Evolutionary conservation across 2,888 invertebrate species (phyloP), one percentile per base, ranked within the genome.

Genomic region (Platerodrilus igneus): DNA sequence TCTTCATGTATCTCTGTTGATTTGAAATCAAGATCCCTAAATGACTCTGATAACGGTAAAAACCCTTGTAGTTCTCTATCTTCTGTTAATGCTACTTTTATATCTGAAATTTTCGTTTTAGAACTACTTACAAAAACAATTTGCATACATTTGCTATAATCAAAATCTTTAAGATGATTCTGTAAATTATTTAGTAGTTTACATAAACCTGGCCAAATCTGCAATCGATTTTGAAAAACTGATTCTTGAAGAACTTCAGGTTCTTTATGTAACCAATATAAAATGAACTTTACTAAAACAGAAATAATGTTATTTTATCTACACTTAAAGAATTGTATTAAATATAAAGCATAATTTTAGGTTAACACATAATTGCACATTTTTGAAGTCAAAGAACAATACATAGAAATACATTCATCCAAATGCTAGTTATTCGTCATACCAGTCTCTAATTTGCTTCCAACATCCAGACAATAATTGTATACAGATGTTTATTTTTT

Each of bases 11-110:
- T 47, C 45, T 70, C 63, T 4, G 67, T 66, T 38, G 63, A 62
- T 37, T 70, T 69, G 47, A 74, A 75, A 61, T 74, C 72, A 5
- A 83, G 72, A 2, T 70, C 67, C 31, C 72, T 70, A 51, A 81
- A 74, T 30, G 74, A 74, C 29, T 70, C 71, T 53, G 78, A 78
- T 22, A 89, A 68, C 0, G 86, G 88, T 46, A 84, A 67, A 68
- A 89, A 90, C 11, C 88, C 87, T 59, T 85, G 79, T 33, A 90
- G 67, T 63, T 86, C 84, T 55, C 79, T 78, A 65, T 90, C 89
- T 67, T 89, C 89, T 0, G 82, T 81, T 34, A 90, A 69, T 3
- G 88, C 86, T 26, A 77, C 72, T 47, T 75, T 73, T 20, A 69
- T 68, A 64, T 78, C 83, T 83, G 58, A 35, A 63, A 32, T 10